These are phyloP conservation scores for Palythoa caribaeorum DNA, from an alignment of 92 coral and sea anemone species.

Conservation along the genomic window DNA sequence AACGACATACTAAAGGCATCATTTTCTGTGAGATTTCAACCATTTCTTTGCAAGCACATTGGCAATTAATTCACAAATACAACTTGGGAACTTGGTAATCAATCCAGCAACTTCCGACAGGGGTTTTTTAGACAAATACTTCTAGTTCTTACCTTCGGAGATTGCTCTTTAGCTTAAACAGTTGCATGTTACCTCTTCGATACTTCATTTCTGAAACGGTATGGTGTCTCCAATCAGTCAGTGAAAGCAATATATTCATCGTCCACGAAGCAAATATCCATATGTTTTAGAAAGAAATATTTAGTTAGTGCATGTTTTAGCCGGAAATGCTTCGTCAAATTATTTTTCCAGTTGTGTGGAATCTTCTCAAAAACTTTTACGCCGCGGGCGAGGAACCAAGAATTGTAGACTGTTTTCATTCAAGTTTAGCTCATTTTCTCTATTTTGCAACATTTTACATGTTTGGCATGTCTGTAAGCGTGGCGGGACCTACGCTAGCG, in stretches of 20 bases:
- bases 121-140: not conserved
- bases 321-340: constrained; percentile 74
- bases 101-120: not conserved
- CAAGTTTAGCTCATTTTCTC: constrained; percentile 63
- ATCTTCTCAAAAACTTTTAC: constrained; percentile 57
- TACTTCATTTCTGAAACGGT: not conserved
- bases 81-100: not conserved
- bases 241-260: not conserved
- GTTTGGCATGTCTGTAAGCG: constrained; percentile 95
- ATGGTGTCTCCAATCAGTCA: not conserved
- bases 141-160: not conserved
- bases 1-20: not conserved
- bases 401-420: not conserved
- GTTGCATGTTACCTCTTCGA: not conserved
- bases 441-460: constrained; percentile 82
- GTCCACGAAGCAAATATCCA: not conserved
- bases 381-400: constrained; percentile 19
- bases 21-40: not conserved
- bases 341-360: constrained; percentile 66
- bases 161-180: not conserved
- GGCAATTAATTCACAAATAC: not conserved
- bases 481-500: constrained; percentile 91
- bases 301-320: not conserved
- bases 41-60: not conserved
- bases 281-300: not conserved